Evolutionary conservation across 2,113 vertebrate genomes (phyloP), one percentile per base, ranked within the genome.

Genomic region (Halichoeres trimaculatus): DNA sequence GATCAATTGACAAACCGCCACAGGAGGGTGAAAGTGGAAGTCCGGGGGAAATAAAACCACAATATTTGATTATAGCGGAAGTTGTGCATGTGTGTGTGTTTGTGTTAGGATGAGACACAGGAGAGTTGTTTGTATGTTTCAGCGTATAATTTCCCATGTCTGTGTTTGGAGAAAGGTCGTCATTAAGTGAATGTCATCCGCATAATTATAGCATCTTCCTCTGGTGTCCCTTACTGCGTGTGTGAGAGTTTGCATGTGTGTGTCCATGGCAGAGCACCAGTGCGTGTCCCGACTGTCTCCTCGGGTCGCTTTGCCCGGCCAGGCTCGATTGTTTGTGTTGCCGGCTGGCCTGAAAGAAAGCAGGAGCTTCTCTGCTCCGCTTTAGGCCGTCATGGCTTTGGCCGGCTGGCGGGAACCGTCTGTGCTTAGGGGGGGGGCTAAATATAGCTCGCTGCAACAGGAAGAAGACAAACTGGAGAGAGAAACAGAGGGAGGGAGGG

Each of bases 381-480:
- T 87, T 72, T 53, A 50, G 84, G 70, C 83, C 63, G 64, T 55
- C 78, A 64, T 2, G 59, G 85, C 74, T 79, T 30, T 71, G 80
- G 76, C 84, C 41, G 71, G 80, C 90, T 83, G 85, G 80, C 62
- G 81, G 84, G 87, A 72, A 85, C 78, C 62, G 80, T 86, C 85
- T 88, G 84, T 74, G 62, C 80, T 38, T 61, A 58, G 61, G 56
- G 78, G 30, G 63, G 67, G 52, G 56, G 8, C 81, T 92, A 91
- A 90, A 91, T 91, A 88, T 91, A 92, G 87, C 81, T 71, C 85
- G 60, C 78, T 88, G 85, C 88, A 85, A 74, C 85, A 89, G 87
- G 77, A 90, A 84, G 86, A 82, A 82, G 83, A 76, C 77, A 36
- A 83, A 66, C 77, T 50, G 23, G 62, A 50, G 60, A 51, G 63